phyloP scores from a whole-genome alignment of 2,797 vertebrate genomes.

The Typhlichthys subterraneus region DNA sequence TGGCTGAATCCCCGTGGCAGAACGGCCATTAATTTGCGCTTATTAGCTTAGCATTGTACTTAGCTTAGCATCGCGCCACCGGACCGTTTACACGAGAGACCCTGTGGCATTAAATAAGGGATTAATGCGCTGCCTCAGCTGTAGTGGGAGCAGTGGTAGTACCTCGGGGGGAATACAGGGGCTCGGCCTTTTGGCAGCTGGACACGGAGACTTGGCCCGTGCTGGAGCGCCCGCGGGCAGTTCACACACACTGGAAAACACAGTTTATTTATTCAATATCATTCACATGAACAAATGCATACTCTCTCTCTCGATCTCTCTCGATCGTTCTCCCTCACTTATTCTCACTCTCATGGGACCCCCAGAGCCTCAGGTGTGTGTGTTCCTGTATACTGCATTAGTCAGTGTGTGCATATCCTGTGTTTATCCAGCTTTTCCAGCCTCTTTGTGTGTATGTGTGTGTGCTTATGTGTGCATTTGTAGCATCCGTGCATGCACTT shows the following conservation, averaged over 20 bases:
- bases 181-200: constrained; percentile 11
- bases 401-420: constrained; percentile 3
- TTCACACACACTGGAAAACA: too few relatives aligned
- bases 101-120: constrained; percentile 29
- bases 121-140: constrained; percentile 32
- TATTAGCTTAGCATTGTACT: too few relatives aligned
- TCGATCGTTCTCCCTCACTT: background rate
- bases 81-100: background rate
- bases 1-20: too few relatives aligned
- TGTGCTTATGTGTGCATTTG: background rate
- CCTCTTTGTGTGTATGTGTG: background rate
- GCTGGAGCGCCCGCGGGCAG: background rate
- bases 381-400: constrained; percentile 1
- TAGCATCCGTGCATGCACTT: constrained; percentile 1
- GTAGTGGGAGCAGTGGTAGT: constrained; percentile 3
- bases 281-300: background rate
- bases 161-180: background rate
- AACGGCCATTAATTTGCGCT: too few relatives aligned
- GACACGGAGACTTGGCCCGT: background rate
- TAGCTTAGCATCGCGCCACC: background rate
- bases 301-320: background rate
- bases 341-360: background rate
- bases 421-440: background rate
- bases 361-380: constrained; percentile 9
- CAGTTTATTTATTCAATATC: background rate